Conservation (phyloP, 2,113 vertebrate species). For the Ranitomeya imitator region DNA sequence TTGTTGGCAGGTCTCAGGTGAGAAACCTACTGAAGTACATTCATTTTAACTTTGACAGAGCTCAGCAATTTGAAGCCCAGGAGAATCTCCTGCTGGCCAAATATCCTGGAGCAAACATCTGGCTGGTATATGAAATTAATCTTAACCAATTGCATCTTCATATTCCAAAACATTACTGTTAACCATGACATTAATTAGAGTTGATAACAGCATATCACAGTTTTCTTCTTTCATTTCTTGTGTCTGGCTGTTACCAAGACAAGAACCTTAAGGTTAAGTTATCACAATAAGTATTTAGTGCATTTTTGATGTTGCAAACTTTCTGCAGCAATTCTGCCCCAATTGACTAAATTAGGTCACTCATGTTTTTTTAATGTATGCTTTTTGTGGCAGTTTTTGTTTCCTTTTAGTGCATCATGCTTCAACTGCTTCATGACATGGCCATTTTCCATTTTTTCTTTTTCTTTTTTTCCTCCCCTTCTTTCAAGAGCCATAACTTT, state of each 20-base stretch:
- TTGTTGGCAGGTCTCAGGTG: constrained; percentile 35
- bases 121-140: constrained; percentile 11
- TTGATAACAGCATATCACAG: neutral
- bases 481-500: no score
- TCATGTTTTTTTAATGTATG: no score
- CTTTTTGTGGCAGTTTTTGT: no score
- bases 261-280: neutral
- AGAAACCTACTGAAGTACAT: constrained; percentile 25
- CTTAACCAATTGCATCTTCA: constrained; percentile 30
- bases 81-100: constrained; percentile 31
- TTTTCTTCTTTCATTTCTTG: neutral
- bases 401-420: no score
- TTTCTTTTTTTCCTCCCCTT: no score
- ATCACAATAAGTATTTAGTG: no score
- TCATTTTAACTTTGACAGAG: constrained; percentile 39
- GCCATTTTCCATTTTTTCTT: no score
- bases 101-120: constrained; percentile 52
- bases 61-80: constrained; percentile 16
- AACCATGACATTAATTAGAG: constrained; percentile 6
- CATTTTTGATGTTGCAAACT: no score
- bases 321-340: no score
- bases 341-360: no score
- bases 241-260: neutral
- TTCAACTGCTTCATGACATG: no score
- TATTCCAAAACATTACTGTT: neutral